phyloP scores from a whole-genome alignment of 2,888 invertebrate species.

The Diaperis boleti region DNA sequence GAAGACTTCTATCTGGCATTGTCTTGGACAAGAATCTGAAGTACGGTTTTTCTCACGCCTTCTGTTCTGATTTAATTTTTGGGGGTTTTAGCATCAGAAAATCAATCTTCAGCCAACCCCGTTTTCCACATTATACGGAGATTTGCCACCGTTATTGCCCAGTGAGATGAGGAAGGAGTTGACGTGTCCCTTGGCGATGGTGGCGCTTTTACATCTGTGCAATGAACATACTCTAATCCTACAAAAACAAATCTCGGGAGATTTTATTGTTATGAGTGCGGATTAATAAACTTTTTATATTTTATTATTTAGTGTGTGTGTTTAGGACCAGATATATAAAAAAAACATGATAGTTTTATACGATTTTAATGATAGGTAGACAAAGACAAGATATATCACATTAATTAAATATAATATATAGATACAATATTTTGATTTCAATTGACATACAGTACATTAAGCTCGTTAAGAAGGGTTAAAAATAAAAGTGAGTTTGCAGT shows the following conservation, averaged over 20 bases:
- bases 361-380: slow-evolving; percentile 49
- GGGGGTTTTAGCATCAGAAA: slow-evolving; percentile 21
- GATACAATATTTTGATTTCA: slow-evolving; percentile 60
- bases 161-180: slow-evolving; percentile 78
- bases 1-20: slow-evolving; percentile 80
- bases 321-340: too few relatives aligned
- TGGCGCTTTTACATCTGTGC: slow-evolving; percentile 85
- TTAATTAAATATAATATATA: slow-evolving; percentile 54
- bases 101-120: slow-evolving; percentile 59
- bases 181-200: slow-evolving; percentile 82
- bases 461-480: slow-evolving; percentile 60
- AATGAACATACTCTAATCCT: slow-evolving; percentile 81
- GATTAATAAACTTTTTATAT: too few relatives aligned
- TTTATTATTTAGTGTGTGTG: too few relatives aligned
- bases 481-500: slow-evolving; percentile 39
- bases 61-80: slow-evolving; percentile 7
- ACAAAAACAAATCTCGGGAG: too few relatives aligned
- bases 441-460: slow-evolving; percentile 67
- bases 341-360: slow-evolving; percentile 8
- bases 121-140: slow-evolving; percentile 71
- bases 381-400: slow-evolving; percentile 57
- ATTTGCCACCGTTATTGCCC: slow-evolving; percentile 71
- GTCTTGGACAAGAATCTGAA: too few relatives aligned
- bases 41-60: too few relatives aligned
- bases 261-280: too few relatives aligned